Percentiles rank a stretch among this genome's conserved stretches.
Conservation (phyloP, 2,113 vertebrate genomes). For the Cacatua alba region DNA sequence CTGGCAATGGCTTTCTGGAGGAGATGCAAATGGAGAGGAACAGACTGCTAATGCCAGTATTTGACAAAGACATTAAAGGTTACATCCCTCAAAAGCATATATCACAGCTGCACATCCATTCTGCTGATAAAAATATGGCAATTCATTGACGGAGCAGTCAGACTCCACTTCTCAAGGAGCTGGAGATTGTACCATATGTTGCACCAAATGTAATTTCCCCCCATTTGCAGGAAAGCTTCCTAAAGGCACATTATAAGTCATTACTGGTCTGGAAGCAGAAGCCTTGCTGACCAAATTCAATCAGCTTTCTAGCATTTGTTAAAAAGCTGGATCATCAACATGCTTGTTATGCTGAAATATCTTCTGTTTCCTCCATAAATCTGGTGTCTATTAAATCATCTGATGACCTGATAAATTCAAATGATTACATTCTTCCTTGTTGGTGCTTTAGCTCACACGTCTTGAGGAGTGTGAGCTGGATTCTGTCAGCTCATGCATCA, state of each 20-base stretch:
- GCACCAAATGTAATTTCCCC: not conserved
- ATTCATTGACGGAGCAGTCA: not conserved
- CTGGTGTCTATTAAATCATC: not conserved
- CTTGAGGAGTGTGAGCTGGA: not conserved
- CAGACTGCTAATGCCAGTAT: not conserved
- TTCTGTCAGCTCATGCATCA: not conserved
- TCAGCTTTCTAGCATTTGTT: not conserved
- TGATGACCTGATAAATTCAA: not conserved
- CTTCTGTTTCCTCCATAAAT: conserved; percentile 5
- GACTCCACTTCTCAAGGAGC: not conserved
- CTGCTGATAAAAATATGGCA: not conserved
- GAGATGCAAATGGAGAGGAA: not conserved
- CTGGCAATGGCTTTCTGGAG: not conserved
- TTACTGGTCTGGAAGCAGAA: not conserved
- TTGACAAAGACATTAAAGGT: not conserved
- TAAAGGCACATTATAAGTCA: not conserved
- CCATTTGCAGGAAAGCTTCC: not conserved
- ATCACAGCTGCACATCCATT: not conserved
- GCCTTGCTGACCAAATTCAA: not conserved
- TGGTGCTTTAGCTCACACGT: not conserved
- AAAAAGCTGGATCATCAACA: not conserved
- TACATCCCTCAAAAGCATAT: not conserved
- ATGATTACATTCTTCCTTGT: not conserved
- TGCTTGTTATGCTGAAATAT: not conserved
- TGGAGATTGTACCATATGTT: not conserved